Evolutionary conservation across 2,113 vertebrate genomes (phyloP), one percentile per base, ranked within the genome.

Genomic region (Ifrita kowaldi): DNA sequence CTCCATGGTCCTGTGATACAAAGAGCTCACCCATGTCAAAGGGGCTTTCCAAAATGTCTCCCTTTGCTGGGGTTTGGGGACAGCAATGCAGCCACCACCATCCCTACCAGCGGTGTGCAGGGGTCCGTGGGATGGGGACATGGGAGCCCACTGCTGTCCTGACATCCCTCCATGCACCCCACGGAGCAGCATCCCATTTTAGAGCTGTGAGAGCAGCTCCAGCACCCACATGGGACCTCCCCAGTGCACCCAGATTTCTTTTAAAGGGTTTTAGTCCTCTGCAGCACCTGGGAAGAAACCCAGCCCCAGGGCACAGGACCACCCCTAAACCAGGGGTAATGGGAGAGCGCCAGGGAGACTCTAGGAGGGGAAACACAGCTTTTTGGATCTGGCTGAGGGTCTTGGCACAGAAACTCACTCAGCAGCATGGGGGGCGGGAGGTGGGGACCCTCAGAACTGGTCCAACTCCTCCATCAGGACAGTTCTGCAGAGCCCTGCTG

Each of bases 251-350:
- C 69, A 42, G 10, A 11, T 74, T 49, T 55, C 37, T 81, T 67
- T 37, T n/a, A 26, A 23, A 44, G 20, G 46, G 5, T 33, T 84
- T 86, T 56, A 11, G 11, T 65, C 7, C 26, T 46, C 9, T 4
- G 26, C 26, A 90, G 62, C 52, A 69, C 10, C 13, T 3, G 2
- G 7, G 18, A 14, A 73, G 26, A 83, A 84, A 53, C 13, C 3
- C 46, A 90, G 33, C 42, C 20, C 32, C 1, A 5, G 22, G 39
- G 28, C 42, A 78, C 3, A 7, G 73, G 46, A 63, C 19, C 27
- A 57, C 22, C 28, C 33, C 47, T 1, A 6, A 59, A 62, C 0
- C 2, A 63, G 6, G 41, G 3, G 22, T 37, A 56, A 60, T 0
- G 0, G 41, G 52, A 30, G 17, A 78, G 55, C 15, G 46, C 60